A percentile compares a stretch with the other conserved stretches of the same genome.
These are phyloP conservation scores for Notiomystis cincta DNA, from an alignment of 2,113 vertebrate species.

Conservation along the genomic window DNA sequence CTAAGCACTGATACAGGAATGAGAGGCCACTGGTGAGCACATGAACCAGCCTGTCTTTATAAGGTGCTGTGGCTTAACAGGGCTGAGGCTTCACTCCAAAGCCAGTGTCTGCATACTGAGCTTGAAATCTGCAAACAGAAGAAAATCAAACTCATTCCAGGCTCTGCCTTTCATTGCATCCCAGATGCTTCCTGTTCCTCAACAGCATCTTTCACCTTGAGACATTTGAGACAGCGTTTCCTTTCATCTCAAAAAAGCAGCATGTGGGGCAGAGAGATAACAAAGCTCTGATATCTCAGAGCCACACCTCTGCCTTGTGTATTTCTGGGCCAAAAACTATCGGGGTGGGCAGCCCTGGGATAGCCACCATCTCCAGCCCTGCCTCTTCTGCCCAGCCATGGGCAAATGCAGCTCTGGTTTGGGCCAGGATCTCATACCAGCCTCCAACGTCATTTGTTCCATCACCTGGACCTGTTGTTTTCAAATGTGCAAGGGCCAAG, in stretches of 20 bases:
- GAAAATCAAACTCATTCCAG: not conserved
- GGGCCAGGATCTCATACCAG: not conserved
- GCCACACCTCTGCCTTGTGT: not conserved
- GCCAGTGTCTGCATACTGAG: not conserved
- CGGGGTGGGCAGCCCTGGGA: not conserved
- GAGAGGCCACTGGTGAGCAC: not conserved
- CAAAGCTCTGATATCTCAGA: not conserved
- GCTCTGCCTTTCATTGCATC: not conserved
- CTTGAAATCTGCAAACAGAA: not conserved
- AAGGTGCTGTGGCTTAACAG: not conserved
- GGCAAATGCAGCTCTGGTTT: not conserved
- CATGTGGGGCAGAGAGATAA: not conserved
- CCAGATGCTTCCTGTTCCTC: not conserved
- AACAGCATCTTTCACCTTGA: not conserved
- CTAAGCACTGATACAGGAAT: not conserved
- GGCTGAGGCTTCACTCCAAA: not conserved
- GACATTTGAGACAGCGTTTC: rapidly evolving
- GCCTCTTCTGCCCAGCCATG: not conserved
- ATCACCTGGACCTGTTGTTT: conserved; percentile 17
- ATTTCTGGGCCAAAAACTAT: not conserved
- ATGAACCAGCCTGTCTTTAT: not conserved
- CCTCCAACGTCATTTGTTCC: conserved; percentile 13
- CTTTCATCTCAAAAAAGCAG: not conserved
- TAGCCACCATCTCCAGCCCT: not conserved
- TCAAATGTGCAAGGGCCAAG: not conserved